Evolutionary conservation across 2,797 vertebrate species (phyloP).

Genomic region (Onychomys leucogaster): DNA sequence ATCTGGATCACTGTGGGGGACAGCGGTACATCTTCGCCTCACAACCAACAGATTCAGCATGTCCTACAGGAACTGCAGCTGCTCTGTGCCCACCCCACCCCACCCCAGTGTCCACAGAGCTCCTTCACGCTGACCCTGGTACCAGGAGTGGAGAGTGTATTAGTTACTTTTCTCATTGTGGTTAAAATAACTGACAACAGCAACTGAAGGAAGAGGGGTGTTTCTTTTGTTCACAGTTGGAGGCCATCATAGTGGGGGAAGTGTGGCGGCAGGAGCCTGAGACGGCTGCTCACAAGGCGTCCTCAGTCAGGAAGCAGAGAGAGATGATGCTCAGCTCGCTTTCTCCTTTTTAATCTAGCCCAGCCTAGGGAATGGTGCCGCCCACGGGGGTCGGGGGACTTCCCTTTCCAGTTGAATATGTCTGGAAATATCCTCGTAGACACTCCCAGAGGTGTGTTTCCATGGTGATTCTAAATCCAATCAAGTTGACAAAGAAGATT

Average conservation of each 20-base stretch:
- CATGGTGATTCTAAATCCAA: not conserved
- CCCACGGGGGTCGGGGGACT: not conserved
- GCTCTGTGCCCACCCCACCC: rapidly evolving
- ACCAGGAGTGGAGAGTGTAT: rapidly evolving
- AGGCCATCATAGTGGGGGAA: not conserved
- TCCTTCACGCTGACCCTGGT: not conserved
- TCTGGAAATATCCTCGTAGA: not conserved
- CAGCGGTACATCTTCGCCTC: too few relatives aligned
- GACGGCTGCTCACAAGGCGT: not conserved
- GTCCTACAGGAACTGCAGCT: not conserved
- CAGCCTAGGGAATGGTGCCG: too few relatives aligned
- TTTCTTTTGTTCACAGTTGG: not conserved
- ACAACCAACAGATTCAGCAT: not conserved
- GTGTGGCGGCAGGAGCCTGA: rapidly evolving
- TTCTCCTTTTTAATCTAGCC: not conserved
- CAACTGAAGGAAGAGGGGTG: not conserved
- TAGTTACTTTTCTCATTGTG: not conserved
- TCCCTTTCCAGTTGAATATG: not conserved
- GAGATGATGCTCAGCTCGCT: not conserved
- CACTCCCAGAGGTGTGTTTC: not conserved
- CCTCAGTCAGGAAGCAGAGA: not conserved
- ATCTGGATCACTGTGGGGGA: not conserved
- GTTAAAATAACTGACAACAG: not conserved
- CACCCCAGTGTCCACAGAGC: too few relatives aligned
- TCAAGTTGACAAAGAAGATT: not conserved